These are phyloP conservation scores for Clarias laeviceps DNA, from an alignment of 2,797 vertebrate genomes.

Conservation along the genomic window DNA sequence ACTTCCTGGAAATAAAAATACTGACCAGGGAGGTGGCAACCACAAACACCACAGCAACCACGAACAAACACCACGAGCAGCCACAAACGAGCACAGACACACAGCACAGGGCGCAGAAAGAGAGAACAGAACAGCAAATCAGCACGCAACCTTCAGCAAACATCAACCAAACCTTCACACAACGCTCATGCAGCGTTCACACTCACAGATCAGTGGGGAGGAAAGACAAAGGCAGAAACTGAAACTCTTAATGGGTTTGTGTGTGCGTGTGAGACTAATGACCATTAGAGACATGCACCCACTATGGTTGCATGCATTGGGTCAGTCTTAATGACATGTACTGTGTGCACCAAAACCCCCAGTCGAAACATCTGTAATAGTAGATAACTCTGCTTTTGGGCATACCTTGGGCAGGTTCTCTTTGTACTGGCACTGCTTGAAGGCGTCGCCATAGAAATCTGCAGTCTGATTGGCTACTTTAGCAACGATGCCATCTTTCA, in stretches of 20 bases:
- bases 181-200: conserved; percentile 54
- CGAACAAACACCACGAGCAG: conserved; percentile 68
- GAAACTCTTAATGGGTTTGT: conserved; percentile 7
- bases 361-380: background rate
- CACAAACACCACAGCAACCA: conserved; percentile 77
- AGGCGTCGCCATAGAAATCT: conserved; percentile 95
- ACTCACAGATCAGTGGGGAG: conserved; percentile 49
- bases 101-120: conserved; percentile 75
- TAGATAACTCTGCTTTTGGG: conserved; percentile 34
- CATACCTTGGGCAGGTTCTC: conserved; percentile 97
- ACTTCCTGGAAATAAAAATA: conserved; percentile 99
- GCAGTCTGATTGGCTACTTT: conserved; percentile 97
- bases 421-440: conserved; percentile 98
- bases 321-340: conserved; percentile 12
- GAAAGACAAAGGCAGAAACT: conserved; percentile 44
- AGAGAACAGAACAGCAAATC: conserved; percentile 80
- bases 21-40: conserved; percentile 94
- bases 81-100: conserved; percentile 78
- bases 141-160: conserved; percentile 69
- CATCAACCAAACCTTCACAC: conserved; percentile 55
- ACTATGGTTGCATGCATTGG: conserved; percentile 43
- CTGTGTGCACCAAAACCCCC: conserved; percentile 31
- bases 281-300: conserved; percentile 23
- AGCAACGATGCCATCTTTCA: conserved; percentile 97
- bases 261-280: conserved; percentile 20